Base-by-base conservation (phyloP, 1,140 invertebrate species). In the Wiebesia pumilae region DNA sequence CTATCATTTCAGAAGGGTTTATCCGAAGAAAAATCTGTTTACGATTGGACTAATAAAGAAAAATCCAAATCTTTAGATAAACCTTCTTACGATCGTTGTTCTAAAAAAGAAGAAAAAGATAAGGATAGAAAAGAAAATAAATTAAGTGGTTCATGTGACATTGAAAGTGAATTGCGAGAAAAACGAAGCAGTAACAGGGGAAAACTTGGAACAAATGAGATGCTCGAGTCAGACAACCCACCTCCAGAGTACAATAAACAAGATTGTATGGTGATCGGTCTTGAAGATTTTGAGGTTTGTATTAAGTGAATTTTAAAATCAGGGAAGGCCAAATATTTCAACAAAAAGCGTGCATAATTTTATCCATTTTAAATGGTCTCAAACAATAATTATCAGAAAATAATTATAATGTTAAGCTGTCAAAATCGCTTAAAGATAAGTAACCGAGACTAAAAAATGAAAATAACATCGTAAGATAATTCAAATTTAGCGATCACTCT, bases 241-340 rank as follows among this genome's bases (percentile, higher is more conserved):
- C 90, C 91, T 43, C 90, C 91, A 75, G 93, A 93, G 82, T 92
- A 93, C 89, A 89, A 89, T 79, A 94, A 94, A 89, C 89, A 92
- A 85, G 93, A 94, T 89, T 93, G 92, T 85, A 93, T 93, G 91
- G 92, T 93, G 86, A 93, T 93, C 80, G 91, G 93, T 90, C 90
- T 93, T 77, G 90, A 91, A 79, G 92, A 93, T 86, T 88, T 91
- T 84, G 92, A 93, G 92, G 93, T 93, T 91, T 86, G 87, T 88
- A 87, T 83, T 71, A 69, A 40, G 58, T 69, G 38, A 86, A 86
- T 75, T 85, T 82, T 43, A 54, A 88, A 51, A 71, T 21, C 35
- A 85, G 30, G 0, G 12, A 79, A 69, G 47, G 27, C 80, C 78
- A 43, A 73, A 40, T 24, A 75, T 62, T 87, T 88, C 71, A 2